These are phyloP conservation scores for Melanerpes aurifrons DNA, from an alignment of 2,113 vertebrate genomes.

Conservation along the genomic window DNA sequence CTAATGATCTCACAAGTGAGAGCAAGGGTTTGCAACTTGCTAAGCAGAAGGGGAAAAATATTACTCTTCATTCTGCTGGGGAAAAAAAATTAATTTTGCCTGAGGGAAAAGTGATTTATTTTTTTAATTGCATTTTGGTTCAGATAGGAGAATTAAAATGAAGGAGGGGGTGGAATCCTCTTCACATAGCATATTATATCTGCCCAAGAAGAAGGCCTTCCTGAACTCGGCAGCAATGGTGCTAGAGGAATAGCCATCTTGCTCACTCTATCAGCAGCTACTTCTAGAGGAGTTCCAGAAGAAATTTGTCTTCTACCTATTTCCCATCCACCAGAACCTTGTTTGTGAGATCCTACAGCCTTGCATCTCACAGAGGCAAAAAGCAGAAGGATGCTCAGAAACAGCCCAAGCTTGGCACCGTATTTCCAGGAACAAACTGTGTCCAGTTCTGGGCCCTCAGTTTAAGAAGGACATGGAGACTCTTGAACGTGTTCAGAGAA, in stretches of 20 bases:
- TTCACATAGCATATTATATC: not conserved
- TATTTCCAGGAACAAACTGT: not conserved
- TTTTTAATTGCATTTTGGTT: not conserved
- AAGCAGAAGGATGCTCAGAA: not conserved
- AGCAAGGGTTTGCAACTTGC: not conserved
- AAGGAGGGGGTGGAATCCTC: not conserved
- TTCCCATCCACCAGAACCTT: not conserved
- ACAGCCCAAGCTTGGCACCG: not conserved
- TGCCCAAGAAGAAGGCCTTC: not conserved
- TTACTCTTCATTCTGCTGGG: not conserved
- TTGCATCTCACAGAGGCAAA: not conserved
- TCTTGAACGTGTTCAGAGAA: too few species aligned
- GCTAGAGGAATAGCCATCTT: not conserved
- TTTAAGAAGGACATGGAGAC: too few species aligned
- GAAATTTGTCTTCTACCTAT: not conserved
- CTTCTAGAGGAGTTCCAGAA: not conserved
- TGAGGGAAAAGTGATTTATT: not conserved
- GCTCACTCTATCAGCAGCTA: not conserved
- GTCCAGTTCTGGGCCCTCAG: too few species aligned
- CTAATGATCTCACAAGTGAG: not conserved
- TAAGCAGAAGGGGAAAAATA: not conserved
- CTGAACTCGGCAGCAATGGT: fast-evolving
- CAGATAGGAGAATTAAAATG: not conserved
- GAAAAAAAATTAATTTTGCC: not conserved
- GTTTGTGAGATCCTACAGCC: not conserved